Percentiles rank a stretch among this genome's conserved stretches.
Evolutionary conservation across 1,140 invertebrate genomes (phyloP).

Genomic region (Harlomillsia oculata): DNA sequence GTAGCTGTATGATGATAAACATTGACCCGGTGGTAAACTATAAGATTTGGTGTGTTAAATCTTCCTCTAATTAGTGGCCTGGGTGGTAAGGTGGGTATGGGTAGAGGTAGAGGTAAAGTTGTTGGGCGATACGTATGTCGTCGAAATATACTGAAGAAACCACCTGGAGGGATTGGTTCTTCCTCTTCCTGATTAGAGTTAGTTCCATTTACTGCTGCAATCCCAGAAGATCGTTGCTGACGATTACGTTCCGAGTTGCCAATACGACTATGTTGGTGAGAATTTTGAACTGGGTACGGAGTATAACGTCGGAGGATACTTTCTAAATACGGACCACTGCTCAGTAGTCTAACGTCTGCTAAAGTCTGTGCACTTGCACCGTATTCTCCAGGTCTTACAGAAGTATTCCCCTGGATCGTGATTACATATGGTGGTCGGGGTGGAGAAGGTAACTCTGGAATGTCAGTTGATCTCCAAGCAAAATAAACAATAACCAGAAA

Average conservation of each 20-base stretch:
- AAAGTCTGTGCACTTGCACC: constrained; percentile 10
- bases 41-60: constrained; percentile 17
- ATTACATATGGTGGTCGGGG: constrained; percentile 26
- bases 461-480: constrained; percentile 28
- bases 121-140: too few species aligned
- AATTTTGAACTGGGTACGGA: background rate
- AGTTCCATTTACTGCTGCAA: background rate
- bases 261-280: background rate
- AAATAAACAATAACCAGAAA: constrained; percentile 4
- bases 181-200: background rate
- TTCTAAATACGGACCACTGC: constrained; percentile 7
- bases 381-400: background rate
- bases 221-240: background rate
- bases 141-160: constrained; percentile 27
- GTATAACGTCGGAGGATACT: constrained; percentile 1
- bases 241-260: background rate
- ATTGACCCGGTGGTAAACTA: constrained; percentile 28
- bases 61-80: background rate
- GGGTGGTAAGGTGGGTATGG: too few species aligned
- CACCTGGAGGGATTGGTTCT: background rate
- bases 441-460: constrained; percentile 23
- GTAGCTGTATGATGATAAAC: constrained; percentile 12
- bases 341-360: constrained; percentile 25
- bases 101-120: constrained; percentile 1
- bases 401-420: constrained; percentile 16